These are phyloP conservation scores for Netelia inedita DNA, from an alignment of 2,888 invertebrate genomes.

Conservation along the genomic window DNA sequence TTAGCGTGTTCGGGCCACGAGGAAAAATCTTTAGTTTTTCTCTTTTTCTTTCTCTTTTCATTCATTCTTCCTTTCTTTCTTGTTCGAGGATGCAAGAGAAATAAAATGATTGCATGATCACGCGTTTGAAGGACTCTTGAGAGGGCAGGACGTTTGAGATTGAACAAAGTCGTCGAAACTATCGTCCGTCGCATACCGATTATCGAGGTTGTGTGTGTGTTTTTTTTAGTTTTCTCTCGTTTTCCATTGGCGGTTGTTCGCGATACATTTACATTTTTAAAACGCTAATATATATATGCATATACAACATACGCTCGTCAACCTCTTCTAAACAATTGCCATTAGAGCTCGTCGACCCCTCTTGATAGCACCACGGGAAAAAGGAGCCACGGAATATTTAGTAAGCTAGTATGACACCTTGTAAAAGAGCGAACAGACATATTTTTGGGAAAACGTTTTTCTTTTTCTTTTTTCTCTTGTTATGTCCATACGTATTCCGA, in stretches of 20 bases:
- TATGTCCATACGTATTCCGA: constrained; percentile 49
- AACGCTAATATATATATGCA: constrained; percentile 13
- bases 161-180: constrained; percentile 47
- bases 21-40: constrained; percentile 52
- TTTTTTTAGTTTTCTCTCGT: constrained; percentile 10
- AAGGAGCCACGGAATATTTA: constrained; percentile 21
- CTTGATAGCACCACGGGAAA: neutral
- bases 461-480: constrained; percentile 11
- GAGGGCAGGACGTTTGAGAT: constrained; percentile 65
- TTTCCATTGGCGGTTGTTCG: constrained; percentile 27
- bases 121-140: constrained; percentile 78
- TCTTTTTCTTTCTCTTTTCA: constrained; percentile 16
- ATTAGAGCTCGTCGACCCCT: constrained; percentile 12
- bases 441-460: constrained; percentile 28
- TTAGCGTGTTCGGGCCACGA: constrained; percentile 82
- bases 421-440: constrained; percentile 48
- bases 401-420: constrained; percentile 56
- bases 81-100: constrained; percentile 29
- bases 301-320: constrained; percentile 14
- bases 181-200: constrained; percentile 2
- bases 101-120: constrained; percentile 76
- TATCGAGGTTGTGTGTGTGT: neutral
- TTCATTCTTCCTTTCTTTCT: neutral
- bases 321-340: constrained; percentile 26
- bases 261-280: constrained; percentile 7